Base-by-base conservation (phyloP, 2,797 vertebrate genomes). In the Margarornis squamiger region DNA sequence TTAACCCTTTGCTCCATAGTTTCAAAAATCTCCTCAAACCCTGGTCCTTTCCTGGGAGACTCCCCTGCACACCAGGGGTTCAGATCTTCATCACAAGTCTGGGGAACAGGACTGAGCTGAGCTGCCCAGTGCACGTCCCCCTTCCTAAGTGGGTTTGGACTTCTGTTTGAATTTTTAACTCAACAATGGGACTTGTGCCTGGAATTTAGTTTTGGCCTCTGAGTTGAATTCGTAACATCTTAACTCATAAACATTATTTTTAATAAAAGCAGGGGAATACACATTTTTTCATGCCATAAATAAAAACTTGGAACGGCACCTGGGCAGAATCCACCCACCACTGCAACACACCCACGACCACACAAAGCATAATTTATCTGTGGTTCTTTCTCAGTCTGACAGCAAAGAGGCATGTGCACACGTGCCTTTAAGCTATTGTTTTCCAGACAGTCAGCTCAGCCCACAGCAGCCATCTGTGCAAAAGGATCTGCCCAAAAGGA, bases 111-210 rank as follows among this genome's bases (percentile, higher is more conserved):
- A 55, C 32, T 48, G n/a, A 22, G 6, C 22, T 34, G 66, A 79
- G 55, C 46, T n/a, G 45, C 49, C 21, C 19, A 23, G 34, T 6
- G 21, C 27, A 21, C 0, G 0, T 20, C 46, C 29, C 58, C 38
- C 32, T 11, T 9, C 29, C 10, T 19, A 26, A 30, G 29, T 55
- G 41, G 1, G 46, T 65, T 19, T 55, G n/a, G 14, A 29, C 3
- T 8, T 61, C 7, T 10, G 21, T 66, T 49, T 34, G 34, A 65
- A 61, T 54, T 72, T 73, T 72, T 55, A 86, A 59, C 34, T 52
- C 46, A 21, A 18, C 68, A 67, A 26, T 4, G 10, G 9, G 36
- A 21, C 3, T 1, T 1, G 3, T 49, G 43, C 10, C 49, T 57
- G 38, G 67, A 75, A 49, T 80, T 71, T 9, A 34, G 54, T 54